phyloP scores from a whole-genome alignment of 2,888 invertebrate species.

The Eristalis pertinax region DNA sequence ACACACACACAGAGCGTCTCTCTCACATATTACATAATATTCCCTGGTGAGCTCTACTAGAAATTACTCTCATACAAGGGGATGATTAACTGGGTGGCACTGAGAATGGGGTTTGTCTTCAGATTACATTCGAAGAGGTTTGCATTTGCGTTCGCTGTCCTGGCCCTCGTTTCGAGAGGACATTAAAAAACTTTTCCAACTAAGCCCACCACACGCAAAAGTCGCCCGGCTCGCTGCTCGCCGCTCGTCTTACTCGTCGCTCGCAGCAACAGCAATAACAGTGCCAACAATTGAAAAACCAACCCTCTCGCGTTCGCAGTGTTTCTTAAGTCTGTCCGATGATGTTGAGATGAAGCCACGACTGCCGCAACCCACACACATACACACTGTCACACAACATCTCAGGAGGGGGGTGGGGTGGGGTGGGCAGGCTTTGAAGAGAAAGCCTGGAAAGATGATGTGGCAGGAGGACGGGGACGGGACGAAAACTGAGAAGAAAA shows the following conservation, averaged over 20 bases:
- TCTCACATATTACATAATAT: slow-evolving; percentile 54
- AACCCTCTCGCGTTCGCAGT: slow-evolving; percentile 47
- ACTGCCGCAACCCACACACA: slow-evolving; percentile 54
- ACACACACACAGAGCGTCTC: slow-evolving; percentile 28
- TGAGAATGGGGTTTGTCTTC: slow-evolving; percentile 31
- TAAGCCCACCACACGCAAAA: slow-evolving; percentile 66
- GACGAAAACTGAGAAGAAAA: slow-evolving; percentile 8
- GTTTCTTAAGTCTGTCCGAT: slow-evolving; percentile 37
- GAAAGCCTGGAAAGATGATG: slow-evolving; percentile 14
- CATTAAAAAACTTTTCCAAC: slow-evolving; percentile 65
- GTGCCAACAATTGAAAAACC: slow-evolving; percentile 57
- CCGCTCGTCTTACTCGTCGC: not conserved
- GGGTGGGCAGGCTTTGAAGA: slow-evolving; percentile 48
- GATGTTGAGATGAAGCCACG: slow-evolving; percentile 48
- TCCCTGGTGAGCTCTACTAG: slow-evolving; percentile 50
- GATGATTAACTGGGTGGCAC: slow-evolving; percentile 69
- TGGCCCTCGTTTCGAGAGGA: slow-evolving; percentile 28
- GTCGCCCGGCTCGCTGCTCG: slow-evolving; percentile 1
- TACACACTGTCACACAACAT: slow-evolving; percentile 25
- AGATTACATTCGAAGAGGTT: slow-evolving; percentile 53
- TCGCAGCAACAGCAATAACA: slow-evolving; percentile 22
- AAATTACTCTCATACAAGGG: slow-evolving; percentile 64
- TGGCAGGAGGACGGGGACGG: slow-evolving; percentile 3
- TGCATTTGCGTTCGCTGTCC: not conserved
- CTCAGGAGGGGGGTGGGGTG: not conserved